A percentile compares a stretch with the other conserved stretches of the same genome.
These are phyloP conservation scores for Rhinoraja longicauda DNA, from an alignment of 2,797 vertebrate species.

Conservation along the genomic window DNA sequence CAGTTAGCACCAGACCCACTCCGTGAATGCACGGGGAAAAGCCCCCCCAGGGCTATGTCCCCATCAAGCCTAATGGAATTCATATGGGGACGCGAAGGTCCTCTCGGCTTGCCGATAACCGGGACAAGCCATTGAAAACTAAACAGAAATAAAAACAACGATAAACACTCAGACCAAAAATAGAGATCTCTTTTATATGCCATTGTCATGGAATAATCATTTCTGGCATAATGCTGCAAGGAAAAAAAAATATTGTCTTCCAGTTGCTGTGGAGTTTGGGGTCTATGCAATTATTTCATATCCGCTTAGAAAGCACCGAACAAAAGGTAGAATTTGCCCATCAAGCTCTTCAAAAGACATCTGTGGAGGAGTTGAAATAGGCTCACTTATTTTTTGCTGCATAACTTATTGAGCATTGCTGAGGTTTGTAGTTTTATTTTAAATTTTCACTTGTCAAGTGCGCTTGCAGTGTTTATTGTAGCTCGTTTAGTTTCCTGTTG, in stretches of 20 bases:
- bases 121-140: conserved; percentile 38
- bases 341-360: conserved; percentile 14
- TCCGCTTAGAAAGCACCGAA: not conserved
- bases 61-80: conserved; percentile 93
- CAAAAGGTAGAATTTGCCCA: not conserved
- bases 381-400: conserved; percentile 29
- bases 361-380: conserved; percentile 5
- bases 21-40: conserved; percentile 85
- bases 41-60: conserved; percentile 86
- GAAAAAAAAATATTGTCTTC: not conserved
- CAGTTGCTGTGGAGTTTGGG: not conserved
- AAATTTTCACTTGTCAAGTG: not conserved
- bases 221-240: conserved; percentile 1
- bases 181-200: conserved; percentile 27
- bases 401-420: conserved; percentile 34
- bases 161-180: conserved; percentile 33
- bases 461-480: not conserved
- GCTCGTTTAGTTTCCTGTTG: not conserved
- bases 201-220: conserved; percentile 28
- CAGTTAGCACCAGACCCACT: conserved; percentile 84
- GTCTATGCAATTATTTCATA: not conserved
- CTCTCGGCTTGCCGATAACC: conserved; percentile 74
- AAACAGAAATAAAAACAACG: conserved; percentile 25
- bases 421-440: conserved; percentile 3
- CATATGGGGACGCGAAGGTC: conserved; percentile 80